Base-by-base conservation (phyloP, 2,888 invertebrate genomes). In the Nycteola revayana region DNA sequence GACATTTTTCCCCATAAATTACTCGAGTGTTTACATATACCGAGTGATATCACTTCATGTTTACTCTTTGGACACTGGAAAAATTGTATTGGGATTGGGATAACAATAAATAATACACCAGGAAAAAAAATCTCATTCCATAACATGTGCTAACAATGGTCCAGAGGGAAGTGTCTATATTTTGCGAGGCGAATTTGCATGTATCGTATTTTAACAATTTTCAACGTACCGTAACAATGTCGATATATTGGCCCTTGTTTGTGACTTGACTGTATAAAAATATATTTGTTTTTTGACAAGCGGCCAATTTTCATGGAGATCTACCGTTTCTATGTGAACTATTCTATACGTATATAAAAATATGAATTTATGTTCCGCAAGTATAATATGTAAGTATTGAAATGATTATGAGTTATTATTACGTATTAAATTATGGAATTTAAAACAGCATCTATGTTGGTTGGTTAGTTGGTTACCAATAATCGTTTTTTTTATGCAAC, bases 51-150 rank as follows among this genome's bases (percentile, higher is more conserved):
- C 10, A 17, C 22, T 36, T 46, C 11, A 35, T 39, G 21, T 28
- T 36, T 25, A 32, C 35, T 25, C 22, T 26, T 36, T 25, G 40
- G 42, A 47, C 41, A 47, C 47, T 60, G 53, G 56, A 60, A n/a
- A 62, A 61, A 59, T 59, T 57, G 56, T 58, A 65, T 68, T 64
- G 59, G 63, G 56, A 67, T 64, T 60, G 63, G 66, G 57, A 62
- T 56, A 53, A 52, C 54, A 42, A 64, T 70, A 64, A 68, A 73
- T 69, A 66, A 62, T 63, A 61, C 52, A 59, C 67, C 58, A 64
- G 62, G 43, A 58, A 70, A 21, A 68, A 60, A 66, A 72, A 73
- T 70, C 66, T 74, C 72, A 70, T 67, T 65, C 63, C 36, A 67
- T 35, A 67, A 66, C 71, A 73, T 64, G 67, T 70, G 71, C 55